Base-by-base conservation (phyloP, 2,113 vertebrate species). In the Oplegnathus fasciatus region DNA sequence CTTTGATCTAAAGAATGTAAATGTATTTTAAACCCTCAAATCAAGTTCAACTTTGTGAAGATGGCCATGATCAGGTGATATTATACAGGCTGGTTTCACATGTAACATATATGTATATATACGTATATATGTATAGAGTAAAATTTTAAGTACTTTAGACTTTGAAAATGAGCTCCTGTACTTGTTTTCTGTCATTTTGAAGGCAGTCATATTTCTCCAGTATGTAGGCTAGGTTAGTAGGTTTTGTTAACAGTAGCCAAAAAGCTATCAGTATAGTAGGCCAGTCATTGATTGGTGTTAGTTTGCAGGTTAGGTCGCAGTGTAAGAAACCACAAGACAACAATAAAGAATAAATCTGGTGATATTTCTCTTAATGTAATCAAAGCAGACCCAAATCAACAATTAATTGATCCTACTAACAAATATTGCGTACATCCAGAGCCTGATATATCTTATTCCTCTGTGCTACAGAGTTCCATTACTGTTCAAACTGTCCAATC, bases 51-150 rank as follows among this genome's bases (percentile, higher is more conserved):
- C 9, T 26, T 64, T 42, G 22, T 58, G 57, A 46, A 68, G 10
- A 18, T 22, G 18, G 24, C 6, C 32, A 13, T 44, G 66, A 61
- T 72, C 28, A 62, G 18, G 2, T 71, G 65, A 82, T 54, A 37
- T 77, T 65, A 74, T 46, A 78, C 67, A 14, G 76, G 73, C 68
- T 80, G 67, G 46, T 72, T 82, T 85, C 46, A 89, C 14, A 83
- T 18, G 4, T n/a, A n/a, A n/a, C n/a, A n/a, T n/a, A n/a, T n/a
- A n/a, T n/a, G n/a, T n/a, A n/a, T n/a, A n/a, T n/a, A n/a, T n/a
- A n/a, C n/a, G n/a, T n/a, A n/a, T n/a, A n/a, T n/a, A n/a, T n/a
- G n/a, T n/a, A n/a, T n/a, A n/a, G n/a, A n/a, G n/a, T n/a, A n/a
- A n/a, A n/a, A n/a, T n/a, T n/a, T n/a, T n/a, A n/a, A n/a, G n/a